phyloP scores from a whole-genome alignment of 2,888 invertebrate genomes.

The Eupithecia dodoneata region DNA sequence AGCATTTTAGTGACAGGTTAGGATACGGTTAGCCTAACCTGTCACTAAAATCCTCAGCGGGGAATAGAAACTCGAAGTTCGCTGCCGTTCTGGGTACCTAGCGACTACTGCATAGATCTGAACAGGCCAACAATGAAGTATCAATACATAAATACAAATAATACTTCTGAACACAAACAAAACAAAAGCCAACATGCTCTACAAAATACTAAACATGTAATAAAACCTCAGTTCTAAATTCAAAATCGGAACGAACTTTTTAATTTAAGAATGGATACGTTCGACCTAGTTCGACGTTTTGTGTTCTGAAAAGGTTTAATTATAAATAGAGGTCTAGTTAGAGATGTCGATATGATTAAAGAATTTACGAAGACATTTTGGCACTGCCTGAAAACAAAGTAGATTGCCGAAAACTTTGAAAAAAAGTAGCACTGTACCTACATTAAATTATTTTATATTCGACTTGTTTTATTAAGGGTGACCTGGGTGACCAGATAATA shows the following conservation, averaged over 20 bases:
- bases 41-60: no score
- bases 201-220: not conserved
- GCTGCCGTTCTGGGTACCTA: not conserved
- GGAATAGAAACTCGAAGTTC: not conserved
- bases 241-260: slow-evolving; percentile 5
- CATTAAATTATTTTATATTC: not conserved
- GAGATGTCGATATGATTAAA: not conserved
- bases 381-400: not conserved
- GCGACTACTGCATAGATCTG: not conserved
- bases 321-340: not conserved
- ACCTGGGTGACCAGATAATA: not conserved
- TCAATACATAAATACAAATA: not conserved
- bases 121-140: not conserved
- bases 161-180: not conserved
- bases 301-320: slow-evolving; percentile 2
- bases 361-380: not conserved
- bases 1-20: no score
- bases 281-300: not conserved
- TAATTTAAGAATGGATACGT: not conserved
- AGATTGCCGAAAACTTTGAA: not conserved
- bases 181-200: not conserved
- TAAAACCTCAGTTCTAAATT: not conserved
- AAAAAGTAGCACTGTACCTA: not conserved
- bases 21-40: no score
- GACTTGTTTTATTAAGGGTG: not conserved